A percentile compares a stretch with the other conserved stretches of the same genome.
These are phyloP conservation scores for Siniperca undulata DNA, from an alignment of 2,797 vertebrate species.

Conservation along the genomic window DNA sequence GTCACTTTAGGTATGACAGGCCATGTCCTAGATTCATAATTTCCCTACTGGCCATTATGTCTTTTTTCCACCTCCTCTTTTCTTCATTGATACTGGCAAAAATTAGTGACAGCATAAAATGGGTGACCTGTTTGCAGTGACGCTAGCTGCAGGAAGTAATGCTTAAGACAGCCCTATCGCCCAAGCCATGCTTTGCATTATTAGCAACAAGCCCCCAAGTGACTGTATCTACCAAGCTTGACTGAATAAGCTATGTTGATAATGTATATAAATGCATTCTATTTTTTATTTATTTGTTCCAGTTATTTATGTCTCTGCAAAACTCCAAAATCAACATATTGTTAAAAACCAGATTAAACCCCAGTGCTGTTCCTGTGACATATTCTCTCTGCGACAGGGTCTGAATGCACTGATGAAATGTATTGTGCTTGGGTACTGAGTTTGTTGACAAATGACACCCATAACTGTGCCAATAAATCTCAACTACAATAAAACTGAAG, in stretches of 20 bases:
- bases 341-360: conserved; percentile 25
- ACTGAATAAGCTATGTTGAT: conserved; percentile 21
- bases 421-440: conserved; percentile 32
- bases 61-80: conserved; percentile 43
- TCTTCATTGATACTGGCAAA: conserved; percentile 70
- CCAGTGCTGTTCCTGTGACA: conserved; percentile 1
- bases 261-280: background rate
- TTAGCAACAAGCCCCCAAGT: conserved; percentile 30
- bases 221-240: conserved; percentile 13
- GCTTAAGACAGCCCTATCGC: conserved; percentile 19
- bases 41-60: conserved; percentile 57
- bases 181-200: conserved; percentile 16
- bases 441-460: conserved; percentile 54
- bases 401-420: conserved; percentile 47
- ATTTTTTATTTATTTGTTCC: conserved; percentile 10
- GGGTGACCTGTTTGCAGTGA: conserved; percentile 72
- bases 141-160: conserved; percentile 26
- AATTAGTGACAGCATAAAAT: conserved; percentile 69
- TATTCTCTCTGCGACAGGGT: background rate
- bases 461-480: conserved; percentile 56
- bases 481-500: conserved; percentile 41
- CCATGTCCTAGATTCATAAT: conserved; percentile 76
- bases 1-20: conserved; percentile 51
- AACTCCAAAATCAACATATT: conserved; percentile 45
- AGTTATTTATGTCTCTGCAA: conserved; percentile 36